phyloP scores from a whole-genome alignment of 35 echinoderm and acorn worm genomes.

The Holothuria glaberrima region DNA sequence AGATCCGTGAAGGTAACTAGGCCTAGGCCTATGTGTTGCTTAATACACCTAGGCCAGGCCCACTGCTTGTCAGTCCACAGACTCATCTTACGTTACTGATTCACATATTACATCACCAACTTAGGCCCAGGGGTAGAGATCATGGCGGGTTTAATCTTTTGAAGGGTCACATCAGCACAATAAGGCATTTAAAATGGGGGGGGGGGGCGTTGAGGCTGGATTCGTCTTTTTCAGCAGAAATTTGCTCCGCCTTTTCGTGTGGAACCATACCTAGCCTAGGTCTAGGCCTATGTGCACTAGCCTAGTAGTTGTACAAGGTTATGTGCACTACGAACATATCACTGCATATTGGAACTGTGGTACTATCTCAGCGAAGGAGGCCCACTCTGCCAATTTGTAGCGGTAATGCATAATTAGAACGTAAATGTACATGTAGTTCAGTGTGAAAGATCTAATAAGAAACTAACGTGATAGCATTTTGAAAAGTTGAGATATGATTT shows the following conservation, averaged over 20 bases:
- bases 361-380: not conserved
- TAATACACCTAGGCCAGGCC: not conserved
- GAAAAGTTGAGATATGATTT: no score
- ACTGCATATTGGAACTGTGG: not conserved
- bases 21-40: not conserved
- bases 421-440: not conserved
- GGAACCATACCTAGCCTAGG: not conserved
- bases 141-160: not conserved
- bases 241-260: conserved; percentile 7
- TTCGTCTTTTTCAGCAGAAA: not conserved
- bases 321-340: conserved; percentile 1
- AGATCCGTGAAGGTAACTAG: not conserved
- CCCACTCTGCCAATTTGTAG: conserved; percentile 12
- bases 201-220: not conserved
- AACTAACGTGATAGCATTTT: conserved; percentile 10
- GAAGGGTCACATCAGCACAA: not conserved
- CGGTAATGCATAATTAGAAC: not conserved
- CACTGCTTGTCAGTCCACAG: not conserved
- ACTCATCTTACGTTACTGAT: conserved; percentile 7
- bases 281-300: not conserved
- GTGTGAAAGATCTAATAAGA: not conserved
- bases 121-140: not conserved
- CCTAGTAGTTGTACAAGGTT: not conserved
- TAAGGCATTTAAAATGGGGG: conserved; percentile 10
- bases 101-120: not conserved